phyloP scores from a whole-genome alignment of 2,888 invertebrate genomes.

The Piscicola geometra region DNA sequence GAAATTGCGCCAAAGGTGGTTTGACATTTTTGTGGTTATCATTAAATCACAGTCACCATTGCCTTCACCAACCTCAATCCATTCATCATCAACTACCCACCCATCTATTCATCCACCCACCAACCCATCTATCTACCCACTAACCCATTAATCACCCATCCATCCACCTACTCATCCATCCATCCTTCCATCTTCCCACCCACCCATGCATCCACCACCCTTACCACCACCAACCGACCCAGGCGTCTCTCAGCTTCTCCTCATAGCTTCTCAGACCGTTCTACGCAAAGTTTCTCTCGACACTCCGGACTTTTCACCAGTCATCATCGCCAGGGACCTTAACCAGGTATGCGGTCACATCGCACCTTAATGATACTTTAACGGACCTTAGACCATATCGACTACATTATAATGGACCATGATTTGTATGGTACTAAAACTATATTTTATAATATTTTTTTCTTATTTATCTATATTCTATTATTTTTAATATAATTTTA shows the following conservation, averaged over 20 bases:
- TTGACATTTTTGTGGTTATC: not conserved
- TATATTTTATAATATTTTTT: not conserved
- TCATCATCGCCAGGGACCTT: slow-evolving; percentile 71
- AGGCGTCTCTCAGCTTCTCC: slow-evolving; percentile 77
- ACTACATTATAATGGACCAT: too few relatives aligned
- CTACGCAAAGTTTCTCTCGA: slow-evolving; percentile 82
- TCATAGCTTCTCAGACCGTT: slow-evolving; percentile 77
- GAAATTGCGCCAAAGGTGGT: slow-evolving; percentile 72
- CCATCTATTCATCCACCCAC: not conserved
- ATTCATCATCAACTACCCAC: not conserved
- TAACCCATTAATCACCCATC: not conserved
- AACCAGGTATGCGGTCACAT: too few relatives aligned
- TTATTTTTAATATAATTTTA: too few relatives aligned
- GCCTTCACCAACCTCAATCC: not conserved
- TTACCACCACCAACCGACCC: slow-evolving; percentile 1
- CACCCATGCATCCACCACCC: too few relatives aligned
- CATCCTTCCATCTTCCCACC: too few relatives aligned
- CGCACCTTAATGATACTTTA: too few relatives aligned
- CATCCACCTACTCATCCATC: not conserved
- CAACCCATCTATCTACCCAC: too few relatives aligned
- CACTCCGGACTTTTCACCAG: slow-evolving; percentile 64
- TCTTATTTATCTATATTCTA: not conserved
- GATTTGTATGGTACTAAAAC: not conserved
- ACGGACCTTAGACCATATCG: too few relatives aligned
- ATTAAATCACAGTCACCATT: not conserved